Evolutionary conservation across 2,797 vertebrate species (phyloP).

Genomic region (Gallinago stenura): DNA sequence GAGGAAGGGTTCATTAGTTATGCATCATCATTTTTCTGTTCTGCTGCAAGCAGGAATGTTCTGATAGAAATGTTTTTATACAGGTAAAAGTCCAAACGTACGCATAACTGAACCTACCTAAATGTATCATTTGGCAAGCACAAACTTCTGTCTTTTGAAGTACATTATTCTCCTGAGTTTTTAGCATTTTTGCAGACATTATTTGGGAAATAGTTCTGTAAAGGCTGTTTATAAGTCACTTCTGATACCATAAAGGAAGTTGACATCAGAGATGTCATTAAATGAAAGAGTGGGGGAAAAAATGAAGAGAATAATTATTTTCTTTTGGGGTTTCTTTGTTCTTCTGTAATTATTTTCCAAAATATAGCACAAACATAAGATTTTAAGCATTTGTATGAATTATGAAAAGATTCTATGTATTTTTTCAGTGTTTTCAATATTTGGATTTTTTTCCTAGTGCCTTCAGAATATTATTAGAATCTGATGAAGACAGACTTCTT

Average conservation of each 20-base stretch:
- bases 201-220: background rate
- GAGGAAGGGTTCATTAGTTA: background rate
- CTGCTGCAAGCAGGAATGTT: background rate
- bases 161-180: background rate
- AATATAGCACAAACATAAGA: background rate
- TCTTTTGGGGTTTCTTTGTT: background rate
- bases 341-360: background rate
- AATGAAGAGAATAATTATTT: background rate
- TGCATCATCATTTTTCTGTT: background rate
- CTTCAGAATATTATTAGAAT: conserved; percentile 98
- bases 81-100: background rate
- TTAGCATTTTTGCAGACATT: background rate
- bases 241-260: background rate
- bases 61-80: background rate
- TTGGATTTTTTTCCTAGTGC: conserved; percentile 84
- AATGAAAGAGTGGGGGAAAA: rapidly evolving
- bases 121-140: background rate
- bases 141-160: background rate
- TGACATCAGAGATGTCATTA: background rate
- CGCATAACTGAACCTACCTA: background rate
- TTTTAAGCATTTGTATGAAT: background rate
- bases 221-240: background rate
- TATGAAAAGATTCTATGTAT: background rate
- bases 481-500: conserved; percentile 95
- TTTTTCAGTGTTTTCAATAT: background rate